Conservation (phyloP, 2,888 invertebrate genomes). For the Ernsta delagoae region DNA sequence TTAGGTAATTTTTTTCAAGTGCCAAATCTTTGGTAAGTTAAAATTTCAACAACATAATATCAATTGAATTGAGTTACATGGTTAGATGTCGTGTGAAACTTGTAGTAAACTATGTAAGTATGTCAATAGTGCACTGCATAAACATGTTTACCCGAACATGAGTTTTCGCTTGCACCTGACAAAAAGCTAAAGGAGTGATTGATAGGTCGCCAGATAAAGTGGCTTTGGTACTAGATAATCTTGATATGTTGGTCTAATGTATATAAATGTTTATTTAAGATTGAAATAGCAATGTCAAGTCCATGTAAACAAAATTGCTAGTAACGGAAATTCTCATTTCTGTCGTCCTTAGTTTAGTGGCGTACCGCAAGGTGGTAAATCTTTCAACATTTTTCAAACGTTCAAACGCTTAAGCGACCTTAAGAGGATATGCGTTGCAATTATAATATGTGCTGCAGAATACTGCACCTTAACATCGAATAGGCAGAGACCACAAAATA, state of each 20-base stretch:
- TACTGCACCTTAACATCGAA: background rate
- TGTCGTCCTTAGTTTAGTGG: background rate
- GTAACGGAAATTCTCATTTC: background rate
- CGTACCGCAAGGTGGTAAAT: background rate
- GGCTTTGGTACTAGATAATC: slow-evolving; percentile 12
- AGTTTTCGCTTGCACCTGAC: slow-evolving; percentile 49
- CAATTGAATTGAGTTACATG: background rate
- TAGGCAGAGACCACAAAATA: background rate
- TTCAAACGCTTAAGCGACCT: slow-evolving; percentile 1
- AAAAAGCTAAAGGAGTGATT: slow-evolving; percentile 46
- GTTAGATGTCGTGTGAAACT: slow-evolving; percentile 49
- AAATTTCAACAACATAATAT: background rate
- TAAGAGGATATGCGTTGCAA: background rate
- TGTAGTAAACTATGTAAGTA: slow-evolving; percentile 39
- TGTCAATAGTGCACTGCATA: slow-evolving; percentile 44
- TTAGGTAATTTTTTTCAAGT: background rate
- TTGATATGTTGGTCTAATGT: slow-evolving; percentile 35
- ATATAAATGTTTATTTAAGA: slow-evolving; percentile 38
- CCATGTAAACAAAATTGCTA: slow-evolving; percentile 17
- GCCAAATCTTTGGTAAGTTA: background rate
- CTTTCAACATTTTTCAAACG: background rate
- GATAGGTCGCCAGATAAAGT: slow-evolving; percentile 49
- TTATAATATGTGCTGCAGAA: background rate
- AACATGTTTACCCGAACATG: slow-evolving; percentile 48
- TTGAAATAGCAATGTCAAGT: slow-evolving; percentile 47